Percentiles rank a stretch among this genome's conserved stretches.
These are phyloP conservation scores for Notechis scutatus DNA, from an alignment of 2,113 vertebrate species.

Conservation along the genomic window DNA sequence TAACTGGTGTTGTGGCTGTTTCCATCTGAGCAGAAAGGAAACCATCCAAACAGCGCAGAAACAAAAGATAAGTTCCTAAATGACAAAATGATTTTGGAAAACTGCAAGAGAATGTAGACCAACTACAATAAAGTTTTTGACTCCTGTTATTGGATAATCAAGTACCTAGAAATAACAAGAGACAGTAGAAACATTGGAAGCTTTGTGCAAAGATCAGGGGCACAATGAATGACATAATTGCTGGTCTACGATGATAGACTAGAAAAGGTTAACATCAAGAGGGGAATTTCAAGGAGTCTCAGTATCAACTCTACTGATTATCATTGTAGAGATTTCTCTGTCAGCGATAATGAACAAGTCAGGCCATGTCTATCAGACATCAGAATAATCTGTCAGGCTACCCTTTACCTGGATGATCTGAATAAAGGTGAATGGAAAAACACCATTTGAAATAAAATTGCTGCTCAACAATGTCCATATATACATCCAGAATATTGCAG, in stretches of 20 bases:
- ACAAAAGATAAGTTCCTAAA: background rate
- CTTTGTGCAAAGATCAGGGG: background rate
- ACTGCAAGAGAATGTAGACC: background rate
- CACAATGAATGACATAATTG: background rate
- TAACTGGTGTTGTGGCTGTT: background rate
- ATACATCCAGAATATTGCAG: background rate
- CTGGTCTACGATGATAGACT: background rate
- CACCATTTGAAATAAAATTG: background rate
- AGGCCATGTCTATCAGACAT: too few species aligned
- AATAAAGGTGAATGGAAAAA: too few species aligned
- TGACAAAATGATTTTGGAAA: background rate
- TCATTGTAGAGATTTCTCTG: background rate
- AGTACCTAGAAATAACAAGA: background rate
- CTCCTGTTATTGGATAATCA: background rate
- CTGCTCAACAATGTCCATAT: background rate
- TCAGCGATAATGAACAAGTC: background rate
- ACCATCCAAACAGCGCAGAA: background rate
- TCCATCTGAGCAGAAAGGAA: background rate
- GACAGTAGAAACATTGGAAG: background rate
- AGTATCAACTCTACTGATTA: background rate
- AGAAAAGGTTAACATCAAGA: background rate
- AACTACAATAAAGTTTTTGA: background rate
- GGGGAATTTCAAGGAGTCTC: background rate
- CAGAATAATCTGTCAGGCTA: too few species aligned
- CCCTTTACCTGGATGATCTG: too few species aligned